A percentile compares a stretch with the other conserved stretches of the same genome.
These are phyloP conservation scores for Macrocentrus cingulum DNA, from an alignment of 1,140 invertebrate genomes.

Conservation along the genomic window DNA sequence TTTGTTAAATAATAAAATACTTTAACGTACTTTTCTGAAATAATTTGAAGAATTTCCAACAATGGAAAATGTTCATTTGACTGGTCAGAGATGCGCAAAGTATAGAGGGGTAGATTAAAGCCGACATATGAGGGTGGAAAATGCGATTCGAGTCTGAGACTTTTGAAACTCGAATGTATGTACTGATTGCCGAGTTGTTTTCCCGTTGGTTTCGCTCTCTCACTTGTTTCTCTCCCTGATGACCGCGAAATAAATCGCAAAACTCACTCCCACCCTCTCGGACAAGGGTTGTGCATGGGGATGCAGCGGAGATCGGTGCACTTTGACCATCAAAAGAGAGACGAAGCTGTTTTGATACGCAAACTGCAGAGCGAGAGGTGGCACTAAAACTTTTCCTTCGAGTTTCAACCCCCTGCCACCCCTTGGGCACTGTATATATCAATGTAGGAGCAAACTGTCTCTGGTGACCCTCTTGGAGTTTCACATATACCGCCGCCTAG, in stretches of 20 bases:
- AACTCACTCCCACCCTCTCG: slow-evolving; percentile 32
- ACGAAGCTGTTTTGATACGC: slow-evolving; percentile 2
- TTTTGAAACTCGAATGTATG: too few relatives aligned
- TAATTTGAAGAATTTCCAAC: too few relatives aligned
- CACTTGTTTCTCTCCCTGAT: not conserved
- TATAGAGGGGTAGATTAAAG: too few relatives aligned
- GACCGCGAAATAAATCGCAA: slow-evolving; percentile 46
- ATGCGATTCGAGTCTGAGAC: too few relatives aligned
- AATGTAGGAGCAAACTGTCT: slow-evolving; percentile 36
- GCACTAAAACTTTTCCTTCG: slow-evolving; percentile 19
- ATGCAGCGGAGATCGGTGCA: slow-evolving; percentile 13
- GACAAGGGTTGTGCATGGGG: too few relatives aligned
- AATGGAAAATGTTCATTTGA: too few relatives aligned
- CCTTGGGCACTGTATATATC: too few relatives aligned
- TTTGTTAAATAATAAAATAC: too few relatives aligned
- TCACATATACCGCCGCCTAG: not conserved
- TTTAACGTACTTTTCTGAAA: too few relatives aligned
- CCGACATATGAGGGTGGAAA: too few relatives aligned
- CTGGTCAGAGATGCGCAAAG: too few relatives aligned
- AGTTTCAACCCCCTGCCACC: slow-evolving; percentile 16
- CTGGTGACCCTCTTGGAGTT: slow-evolving; percentile 38
- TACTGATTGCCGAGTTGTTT: too few relatives aligned
- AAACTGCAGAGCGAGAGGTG: slow-evolving; percentile 1
- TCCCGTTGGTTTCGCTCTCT: slow-evolving; percentile 32
- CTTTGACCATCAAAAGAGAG: slow-evolving; percentile 4